Conservation (phyloP, 2,113 vertebrate species). For the Hipposideros armiger region DNA sequence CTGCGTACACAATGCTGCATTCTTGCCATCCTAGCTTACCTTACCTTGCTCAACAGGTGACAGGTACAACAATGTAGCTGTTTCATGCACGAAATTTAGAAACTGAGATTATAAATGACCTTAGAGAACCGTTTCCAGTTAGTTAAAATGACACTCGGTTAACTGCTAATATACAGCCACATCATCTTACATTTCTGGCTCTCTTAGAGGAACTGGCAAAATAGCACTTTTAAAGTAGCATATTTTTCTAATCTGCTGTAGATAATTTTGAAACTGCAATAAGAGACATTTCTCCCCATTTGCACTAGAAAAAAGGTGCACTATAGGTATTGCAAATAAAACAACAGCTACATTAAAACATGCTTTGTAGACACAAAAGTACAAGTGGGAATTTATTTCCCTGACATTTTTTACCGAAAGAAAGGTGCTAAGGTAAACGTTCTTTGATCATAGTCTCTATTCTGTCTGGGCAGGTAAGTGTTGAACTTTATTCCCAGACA, state of each 20-base stretch:
- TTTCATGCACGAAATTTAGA: neutral
- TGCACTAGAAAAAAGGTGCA: slow-evolving; percentile 1
- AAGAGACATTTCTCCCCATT: slow-evolving; percentile 23
- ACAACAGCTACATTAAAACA: slow-evolving; percentile 48
- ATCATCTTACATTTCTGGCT: neutral
- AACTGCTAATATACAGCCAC: neutral
- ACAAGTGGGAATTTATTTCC: neutral
- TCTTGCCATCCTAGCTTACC: neutral
- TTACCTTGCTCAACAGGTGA: neutral
- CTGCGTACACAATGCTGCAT: neutral
- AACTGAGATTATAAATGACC: slow-evolving; percentile 17
- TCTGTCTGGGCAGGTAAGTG: neutral
- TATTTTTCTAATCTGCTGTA: slow-evolving; percentile 37
- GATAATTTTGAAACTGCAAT: neutral
- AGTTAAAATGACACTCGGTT: neutral
- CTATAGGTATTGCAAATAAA: slow-evolving; percentile 12
- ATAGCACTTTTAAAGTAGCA: neutral
- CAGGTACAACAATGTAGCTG: neutral
- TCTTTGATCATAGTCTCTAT: neutral
- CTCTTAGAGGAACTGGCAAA: neutral
- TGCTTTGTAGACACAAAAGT: neutral
- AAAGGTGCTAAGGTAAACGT: neutral
- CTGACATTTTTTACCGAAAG: neutral
- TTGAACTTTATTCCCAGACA: neutral
- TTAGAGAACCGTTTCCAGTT: neutral